These are phyloP conservation scores for Eueremaeus valkanovi DNA, from an alignment of 2,888 invertebrate genomes.

Conservation along the genomic window DNA sequence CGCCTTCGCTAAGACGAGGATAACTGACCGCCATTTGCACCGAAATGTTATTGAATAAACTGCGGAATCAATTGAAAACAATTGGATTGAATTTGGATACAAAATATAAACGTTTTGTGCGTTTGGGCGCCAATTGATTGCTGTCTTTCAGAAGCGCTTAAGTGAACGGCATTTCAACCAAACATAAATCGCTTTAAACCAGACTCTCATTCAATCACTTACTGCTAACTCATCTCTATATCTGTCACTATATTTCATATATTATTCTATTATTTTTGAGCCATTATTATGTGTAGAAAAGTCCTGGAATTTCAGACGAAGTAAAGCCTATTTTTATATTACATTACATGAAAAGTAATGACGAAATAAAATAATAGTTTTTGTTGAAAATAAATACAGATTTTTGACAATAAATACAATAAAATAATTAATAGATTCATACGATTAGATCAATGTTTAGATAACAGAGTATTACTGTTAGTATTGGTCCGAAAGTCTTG, in stretches of 20 bases:
- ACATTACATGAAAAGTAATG: neutral
- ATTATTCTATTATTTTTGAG: no score
- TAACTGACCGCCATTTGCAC: neutral
- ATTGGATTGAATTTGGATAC: neutral
- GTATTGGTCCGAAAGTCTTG: no score
- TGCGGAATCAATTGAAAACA: neutral
- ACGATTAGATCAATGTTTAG: neutral
- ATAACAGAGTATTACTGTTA: no score
- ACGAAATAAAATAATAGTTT: neutral
- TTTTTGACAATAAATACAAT: no score
- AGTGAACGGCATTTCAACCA: neutral
- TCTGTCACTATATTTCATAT: no score
- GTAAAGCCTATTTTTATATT: neutral
- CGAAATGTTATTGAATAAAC: neutral
- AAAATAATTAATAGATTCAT: no score
- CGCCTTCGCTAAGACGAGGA: constrained; percentile 27
- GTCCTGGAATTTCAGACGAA: neutral
- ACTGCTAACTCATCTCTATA: no score
- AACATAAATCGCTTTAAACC: no score
- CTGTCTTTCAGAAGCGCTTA: neutral
- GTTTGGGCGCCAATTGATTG: constrained; percentile 8
- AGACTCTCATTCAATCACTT: no score
- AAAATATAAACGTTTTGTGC: neutral
- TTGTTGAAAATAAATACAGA: neutral
- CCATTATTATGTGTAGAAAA: neutral